phyloP scores from a whole-genome alignment of 2,888 invertebrate genomes.

The Aplocera efformata region DNA sequence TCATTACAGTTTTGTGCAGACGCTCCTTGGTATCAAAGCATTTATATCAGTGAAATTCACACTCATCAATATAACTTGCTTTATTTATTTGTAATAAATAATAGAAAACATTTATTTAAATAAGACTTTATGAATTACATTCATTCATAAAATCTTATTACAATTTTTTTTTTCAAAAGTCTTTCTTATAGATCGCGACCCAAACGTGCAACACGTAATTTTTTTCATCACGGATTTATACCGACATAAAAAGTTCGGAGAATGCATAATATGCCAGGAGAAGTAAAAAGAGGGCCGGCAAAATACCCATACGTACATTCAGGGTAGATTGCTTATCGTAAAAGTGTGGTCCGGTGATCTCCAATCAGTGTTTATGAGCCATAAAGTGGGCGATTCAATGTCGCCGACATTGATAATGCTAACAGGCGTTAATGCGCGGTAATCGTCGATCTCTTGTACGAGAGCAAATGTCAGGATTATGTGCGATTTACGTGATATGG shows the following conservation, averaged over 20 bases:
- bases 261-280: slow-evolving; percentile 66
- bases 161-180: slow-evolving; percentile 13
- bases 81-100: no score
- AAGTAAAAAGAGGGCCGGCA: slow-evolving; percentile 45
- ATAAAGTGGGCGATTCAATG: slow-evolving; percentile 69
- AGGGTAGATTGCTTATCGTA: slow-evolving; percentile 72
- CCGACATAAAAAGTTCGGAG: slow-evolving; percentile 64
- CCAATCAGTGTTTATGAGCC: slow-evolving; percentile 71
- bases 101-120: no score
- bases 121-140: no score
- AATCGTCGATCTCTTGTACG: slow-evolving; percentile 18
- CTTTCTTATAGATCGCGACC: slow-evolving; percentile 1
- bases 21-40: no score
- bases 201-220: slow-evolving; percentile 44
- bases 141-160: no score
- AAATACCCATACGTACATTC: slow-evolving; percentile 50
- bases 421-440: slow-evolving; percentile 56
- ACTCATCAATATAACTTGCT: no score
- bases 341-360: slow-evolving; percentile 71
- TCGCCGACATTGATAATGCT: slow-evolving; percentile 64
- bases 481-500: slow-evolving; percentile 19
- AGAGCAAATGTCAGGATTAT: slow-evolving; percentile 15
- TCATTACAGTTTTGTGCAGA: no score
- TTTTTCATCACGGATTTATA: slow-evolving; percentile 68
- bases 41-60: no score